Evolutionary conservation across 1,140 invertebrate genomes (phyloP).

Genomic region (Drosophila grimshawi): DNA sequence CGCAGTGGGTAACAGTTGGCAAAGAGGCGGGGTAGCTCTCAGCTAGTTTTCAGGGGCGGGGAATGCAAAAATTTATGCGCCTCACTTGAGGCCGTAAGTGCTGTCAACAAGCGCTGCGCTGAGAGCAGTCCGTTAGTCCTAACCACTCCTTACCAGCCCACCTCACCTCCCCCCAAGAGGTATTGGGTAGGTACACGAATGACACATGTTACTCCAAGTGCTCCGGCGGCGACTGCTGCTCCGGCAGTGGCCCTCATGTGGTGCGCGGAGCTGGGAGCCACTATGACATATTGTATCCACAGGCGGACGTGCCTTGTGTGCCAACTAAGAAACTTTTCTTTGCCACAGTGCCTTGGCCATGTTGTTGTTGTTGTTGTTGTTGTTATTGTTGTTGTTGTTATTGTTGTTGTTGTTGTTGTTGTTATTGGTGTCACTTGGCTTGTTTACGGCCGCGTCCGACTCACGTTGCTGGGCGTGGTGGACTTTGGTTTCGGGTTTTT

Average conservation of each 20-base stretch:
- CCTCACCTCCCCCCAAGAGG: not conserved
- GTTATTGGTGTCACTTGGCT: slow-evolving; percentile 44
- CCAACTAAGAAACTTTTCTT: slow-evolving; percentile 68
- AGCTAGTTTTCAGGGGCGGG: not conserved
- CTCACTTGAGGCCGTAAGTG: slow-evolving; percentile 43
- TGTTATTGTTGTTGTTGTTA: not conserved
- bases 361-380: not conserved
- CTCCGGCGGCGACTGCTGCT: slow-evolving; percentile 23
- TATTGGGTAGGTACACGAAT: slow-evolving; percentile 9
- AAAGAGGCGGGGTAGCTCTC: not conserved
- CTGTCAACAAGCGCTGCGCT: slow-evolving; percentile 47
- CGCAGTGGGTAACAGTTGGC: slow-evolving; percentile 22
- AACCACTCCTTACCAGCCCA: not conserved
- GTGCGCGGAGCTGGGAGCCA: slow-evolving; percentile 32
- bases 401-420: slow-evolving; percentile 18
- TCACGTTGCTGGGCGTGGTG: slow-evolving; percentile 31
- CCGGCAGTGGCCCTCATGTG: slow-evolving; percentile 10
- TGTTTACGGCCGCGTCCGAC: slow-evolving; percentile 46
- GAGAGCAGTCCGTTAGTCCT: not conserved
- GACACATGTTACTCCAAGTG: slow-evolving; percentile 54
- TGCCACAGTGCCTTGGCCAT: not conserved
- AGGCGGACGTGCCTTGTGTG: slow-evolving; percentile 66
- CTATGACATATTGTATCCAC: slow-evolving; percentile 81
- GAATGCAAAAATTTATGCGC: slow-evolving; percentile 52
- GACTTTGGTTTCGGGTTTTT: slow-evolving; percentile 41